Base-by-base conservation (phyloP, 64 coral and sea anemone species). In the Pocillopora verrucosa region DNA sequence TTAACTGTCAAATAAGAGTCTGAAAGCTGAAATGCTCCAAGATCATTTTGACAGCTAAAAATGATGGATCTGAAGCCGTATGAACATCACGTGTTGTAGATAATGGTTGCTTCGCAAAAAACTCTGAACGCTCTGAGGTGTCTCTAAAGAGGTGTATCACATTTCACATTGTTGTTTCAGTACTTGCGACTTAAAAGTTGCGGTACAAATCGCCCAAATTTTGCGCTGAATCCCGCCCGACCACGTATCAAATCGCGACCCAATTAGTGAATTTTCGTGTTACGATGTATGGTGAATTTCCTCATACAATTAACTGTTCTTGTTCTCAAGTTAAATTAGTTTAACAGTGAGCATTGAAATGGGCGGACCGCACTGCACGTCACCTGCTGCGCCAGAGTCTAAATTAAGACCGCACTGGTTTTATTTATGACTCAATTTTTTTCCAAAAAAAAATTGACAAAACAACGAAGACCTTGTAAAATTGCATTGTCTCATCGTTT, bases 231-330 rank as follows among this genome's bases (percentile, higher is more conserved):
- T 20, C 41, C 41, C 3, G 41, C 41, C 41, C 3, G 41, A 51
- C 41, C 41, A 51, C 41, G 41, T 24, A 84, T 41, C 62, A 65
- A 84, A 84, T n/a, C 35, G 20, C 36, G 22, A 13, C 19, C 63
- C 63, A 56, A 70, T 72, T 70, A 85, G 82, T 85, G 82, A 85
- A 72, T 72, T 85, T 85, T 85, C 38, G 57, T 72, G 80, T 51
- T 85, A 85, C 36, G 37, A 85, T 56, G 82, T 30, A 30, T 72
- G 36, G 68, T 83, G 80, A 83, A 67, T 45, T 83, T 38, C 80
- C 62, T 51, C 65, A 68, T 68, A 72, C 64, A 58, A 72, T 85
- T 85, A 85, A 72, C 41, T 85, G 65, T 15, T 37, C 82, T 85
- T 72, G 38, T 85, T 72, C 82, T 85, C 16, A 22, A 57, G 82